phyloP scores from a whole-genome alignment of 2,113 vertebrate species.

The Aldabrachelys gigantea region DNA sequence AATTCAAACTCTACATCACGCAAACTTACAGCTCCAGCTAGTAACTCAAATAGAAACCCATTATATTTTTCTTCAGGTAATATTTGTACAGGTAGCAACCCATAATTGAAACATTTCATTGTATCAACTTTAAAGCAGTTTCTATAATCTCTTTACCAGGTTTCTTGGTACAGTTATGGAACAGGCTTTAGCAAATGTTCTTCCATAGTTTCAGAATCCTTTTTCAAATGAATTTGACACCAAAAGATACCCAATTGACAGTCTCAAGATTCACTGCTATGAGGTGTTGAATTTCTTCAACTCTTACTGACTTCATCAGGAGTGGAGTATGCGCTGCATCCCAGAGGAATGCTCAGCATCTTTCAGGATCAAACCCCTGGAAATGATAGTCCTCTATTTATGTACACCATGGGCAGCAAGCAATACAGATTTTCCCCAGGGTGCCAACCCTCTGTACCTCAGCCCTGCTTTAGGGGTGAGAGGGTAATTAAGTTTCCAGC shows the following conservation, averaged over 20 bases:
- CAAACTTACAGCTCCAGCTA: neutral
- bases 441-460: neutral
- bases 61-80: neutral
- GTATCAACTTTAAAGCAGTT: neutral
- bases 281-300: neutral
- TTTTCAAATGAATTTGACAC: rapidly evolving
- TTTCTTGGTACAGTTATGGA: neutral
- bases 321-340: neutral
- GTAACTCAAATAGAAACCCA: neutral
- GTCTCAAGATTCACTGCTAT: neutral
- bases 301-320: neutral
- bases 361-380: neutral
- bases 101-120: neutral
- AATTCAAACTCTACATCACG: neutral
- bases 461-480: neutral
- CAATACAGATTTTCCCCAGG: neutral
- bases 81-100: neutral
- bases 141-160: neutral
- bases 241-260: neutral
- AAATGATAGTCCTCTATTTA: neutral
- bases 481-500: neutral
- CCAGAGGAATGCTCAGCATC: neutral
- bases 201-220: neutral
- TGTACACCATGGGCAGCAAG: rapidly evolving
- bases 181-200: neutral